These are phyloP conservation scores for Nycticebus coucang DNA, from an alignment of 2,113 vertebrate genomes.

Conservation along the genomic window DNA sequence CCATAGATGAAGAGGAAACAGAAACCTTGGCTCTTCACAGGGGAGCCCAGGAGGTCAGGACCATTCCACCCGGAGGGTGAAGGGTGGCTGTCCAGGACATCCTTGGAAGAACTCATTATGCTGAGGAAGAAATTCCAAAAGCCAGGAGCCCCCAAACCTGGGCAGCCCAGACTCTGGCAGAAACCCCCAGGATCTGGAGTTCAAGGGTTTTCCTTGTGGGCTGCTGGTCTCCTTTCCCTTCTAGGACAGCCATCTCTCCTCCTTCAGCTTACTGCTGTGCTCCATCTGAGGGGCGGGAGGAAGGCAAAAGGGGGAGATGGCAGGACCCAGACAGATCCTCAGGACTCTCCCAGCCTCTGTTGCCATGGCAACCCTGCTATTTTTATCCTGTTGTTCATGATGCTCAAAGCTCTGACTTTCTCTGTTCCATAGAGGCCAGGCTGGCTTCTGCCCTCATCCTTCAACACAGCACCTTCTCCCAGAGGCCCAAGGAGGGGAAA, in stretches of 20 bases:
- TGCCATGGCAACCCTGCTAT: constrained; percentile 87
- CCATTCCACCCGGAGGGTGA: neutral
- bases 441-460: constrained; percentile 69
- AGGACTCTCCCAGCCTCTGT: constrained; percentile 84
- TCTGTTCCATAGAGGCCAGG: constrained; percentile 77
- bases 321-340: constrained; percentile 81
- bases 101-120: neutral
- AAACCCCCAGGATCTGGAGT: neutral
- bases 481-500: neutral
- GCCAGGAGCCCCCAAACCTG: neutral
- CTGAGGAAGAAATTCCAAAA: neutral
- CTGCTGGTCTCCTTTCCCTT: neutral
- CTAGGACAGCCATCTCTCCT: neutral
- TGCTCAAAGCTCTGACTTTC: constrained; percentile 84
- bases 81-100: neutral
- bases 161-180: neutral
- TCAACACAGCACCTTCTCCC: constrained; percentile 22
- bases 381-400: constrained; percentile 86
- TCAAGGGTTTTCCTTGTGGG: neutral
- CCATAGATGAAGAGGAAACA: neutral
- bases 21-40: neutral
- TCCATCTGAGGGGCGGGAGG: neutral
- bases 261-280: constrained; percentile 14
- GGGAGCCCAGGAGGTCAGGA: neutral
- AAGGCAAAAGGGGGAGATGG: constrained; percentile 67